These are phyloP conservation scores for Trematomus bernacchii DNA, from an alignment of 2,797 vertebrate genomes.

Conservation along the genomic window DNA sequence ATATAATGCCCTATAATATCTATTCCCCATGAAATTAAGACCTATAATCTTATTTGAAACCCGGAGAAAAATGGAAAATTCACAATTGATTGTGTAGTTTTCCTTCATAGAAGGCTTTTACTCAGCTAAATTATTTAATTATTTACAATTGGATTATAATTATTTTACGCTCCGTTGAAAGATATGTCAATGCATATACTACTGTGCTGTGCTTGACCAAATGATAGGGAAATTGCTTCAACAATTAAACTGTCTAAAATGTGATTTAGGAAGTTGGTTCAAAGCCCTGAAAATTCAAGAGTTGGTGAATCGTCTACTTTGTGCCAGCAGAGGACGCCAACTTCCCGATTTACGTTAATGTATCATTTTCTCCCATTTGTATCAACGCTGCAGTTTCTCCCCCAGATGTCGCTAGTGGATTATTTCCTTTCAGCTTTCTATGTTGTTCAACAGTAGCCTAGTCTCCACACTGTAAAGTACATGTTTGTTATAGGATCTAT, in stretches of 20 bases:
- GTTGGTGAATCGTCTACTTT: not conserved
- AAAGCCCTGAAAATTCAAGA: not conserved
- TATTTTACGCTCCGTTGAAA: not conserved
- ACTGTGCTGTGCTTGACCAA: not conserved
- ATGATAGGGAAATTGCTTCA: not conserved
- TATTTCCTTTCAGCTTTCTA: not conserved
- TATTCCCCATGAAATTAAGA: too few relatives aligned
- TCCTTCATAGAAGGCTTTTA: not conserved
- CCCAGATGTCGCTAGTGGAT: conserved; percentile 57
- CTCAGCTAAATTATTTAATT: not conserved
- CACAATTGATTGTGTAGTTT: not conserved
- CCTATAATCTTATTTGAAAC: not conserved
- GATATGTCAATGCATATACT: not conserved
- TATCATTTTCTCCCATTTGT: not conserved
- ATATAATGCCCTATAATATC: not conserved
- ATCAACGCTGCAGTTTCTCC: conserved; percentile 36
- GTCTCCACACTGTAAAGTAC: not conserved
- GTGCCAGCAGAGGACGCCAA: conserved; percentile 45
- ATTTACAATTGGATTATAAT: not conserved
- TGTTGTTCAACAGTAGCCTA: not conserved
- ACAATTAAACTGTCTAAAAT: not conserved
- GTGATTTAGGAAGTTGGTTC: not conserved
- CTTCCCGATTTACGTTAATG: not conserved
- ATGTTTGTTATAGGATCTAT: not conserved
- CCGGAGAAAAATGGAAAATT: not conserved